A percentile compares a stretch with the other conserved stretches of the same genome.
Conservation (phyloP, 2,113 vertebrate genomes). For the Sialia sialis region DNA sequence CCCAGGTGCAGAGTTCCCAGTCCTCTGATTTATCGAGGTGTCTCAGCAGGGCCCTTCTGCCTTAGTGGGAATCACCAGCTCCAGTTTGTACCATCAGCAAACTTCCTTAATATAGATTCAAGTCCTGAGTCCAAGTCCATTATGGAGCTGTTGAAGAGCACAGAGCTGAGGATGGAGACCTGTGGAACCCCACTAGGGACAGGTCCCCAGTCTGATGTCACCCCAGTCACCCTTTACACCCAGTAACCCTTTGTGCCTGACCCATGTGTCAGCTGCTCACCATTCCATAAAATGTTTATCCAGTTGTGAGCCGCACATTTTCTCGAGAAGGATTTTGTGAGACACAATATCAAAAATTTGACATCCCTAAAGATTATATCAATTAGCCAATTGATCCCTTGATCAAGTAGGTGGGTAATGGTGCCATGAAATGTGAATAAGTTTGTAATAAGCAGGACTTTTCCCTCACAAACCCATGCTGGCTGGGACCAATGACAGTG, state of each 20-base stretch:
- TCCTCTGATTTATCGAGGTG: neutral
- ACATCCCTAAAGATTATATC: neutral
- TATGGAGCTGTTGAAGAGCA: neutral
- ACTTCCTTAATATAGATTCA: neutral
- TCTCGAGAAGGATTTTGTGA: neutral
- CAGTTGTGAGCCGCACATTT: neutral
- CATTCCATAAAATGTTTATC: neutral
- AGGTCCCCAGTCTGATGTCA: neutral
- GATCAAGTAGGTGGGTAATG: neutral
- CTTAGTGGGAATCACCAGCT: neutral
- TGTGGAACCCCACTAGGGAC: neutral
- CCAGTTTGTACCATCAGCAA: rapidly evolving
- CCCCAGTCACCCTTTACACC: neutral
- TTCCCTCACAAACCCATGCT: neutral
- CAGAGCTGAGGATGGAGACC: neutral
- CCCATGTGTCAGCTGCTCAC: neutral
- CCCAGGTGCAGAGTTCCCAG: neutral
- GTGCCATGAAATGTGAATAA: neutral
- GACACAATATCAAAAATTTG: neutral
- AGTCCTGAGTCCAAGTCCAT: neutral
- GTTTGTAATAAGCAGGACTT: neutral
- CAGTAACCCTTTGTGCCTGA: neutral
- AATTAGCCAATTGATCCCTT: neutral
- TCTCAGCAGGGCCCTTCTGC: neutral
- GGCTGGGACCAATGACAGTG: neutral